Percentiles rank a stretch among this genome's conserved stretches.
phyloP scores from a whole-genome alignment of 2,797 vertebrate genomes.

The Pterois miles region DNA sequence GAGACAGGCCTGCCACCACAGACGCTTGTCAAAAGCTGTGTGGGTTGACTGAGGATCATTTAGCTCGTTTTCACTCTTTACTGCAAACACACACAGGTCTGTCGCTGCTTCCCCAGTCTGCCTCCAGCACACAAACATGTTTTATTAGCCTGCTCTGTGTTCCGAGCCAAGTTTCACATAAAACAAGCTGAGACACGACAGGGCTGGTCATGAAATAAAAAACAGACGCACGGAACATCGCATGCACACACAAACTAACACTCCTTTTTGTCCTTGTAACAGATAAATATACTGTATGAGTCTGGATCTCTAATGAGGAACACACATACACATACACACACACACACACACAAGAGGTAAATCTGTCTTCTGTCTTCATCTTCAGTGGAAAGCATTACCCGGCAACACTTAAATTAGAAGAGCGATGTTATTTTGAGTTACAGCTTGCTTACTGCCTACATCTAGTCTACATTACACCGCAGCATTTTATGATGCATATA shows the following conservation, averaged over 20 bases:
- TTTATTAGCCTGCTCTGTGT: conserved; percentile 61
- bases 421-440: conserved; percentile 11
- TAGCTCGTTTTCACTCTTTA: conserved; percentile 53
- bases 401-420: neutral
- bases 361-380: conserved; percentile 17
- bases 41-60: conserved; percentile 59
- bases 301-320: conserved; percentile 21
- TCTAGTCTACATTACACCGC: neutral
- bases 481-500: neutral
- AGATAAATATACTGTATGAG: conserved; percentile 26
- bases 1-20: conserved; percentile 39
- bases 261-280: conserved; percentile 8
- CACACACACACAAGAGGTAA: conserved; percentile 8
- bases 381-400: conserved; percentile 2
- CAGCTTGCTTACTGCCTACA: neutral
- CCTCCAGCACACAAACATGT: conserved; percentile 65
- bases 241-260: conserved; percentile 36
- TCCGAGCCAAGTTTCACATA: conserved; percentile 47
- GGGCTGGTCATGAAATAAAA: conserved; percentile 19
- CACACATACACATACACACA: neutral
- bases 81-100: conserved; percentile 56
- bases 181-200: conserved; percentile 60
- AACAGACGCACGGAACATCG: conserved; percentile 6
- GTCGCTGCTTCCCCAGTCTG: conserved; percentile 43
- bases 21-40: conserved; percentile 54